These are phyloP conservation scores for Gadopsis marmoratus DNA, from an alignment of 2,797 vertebrate genomes.

Conservation along the genomic window DNA sequence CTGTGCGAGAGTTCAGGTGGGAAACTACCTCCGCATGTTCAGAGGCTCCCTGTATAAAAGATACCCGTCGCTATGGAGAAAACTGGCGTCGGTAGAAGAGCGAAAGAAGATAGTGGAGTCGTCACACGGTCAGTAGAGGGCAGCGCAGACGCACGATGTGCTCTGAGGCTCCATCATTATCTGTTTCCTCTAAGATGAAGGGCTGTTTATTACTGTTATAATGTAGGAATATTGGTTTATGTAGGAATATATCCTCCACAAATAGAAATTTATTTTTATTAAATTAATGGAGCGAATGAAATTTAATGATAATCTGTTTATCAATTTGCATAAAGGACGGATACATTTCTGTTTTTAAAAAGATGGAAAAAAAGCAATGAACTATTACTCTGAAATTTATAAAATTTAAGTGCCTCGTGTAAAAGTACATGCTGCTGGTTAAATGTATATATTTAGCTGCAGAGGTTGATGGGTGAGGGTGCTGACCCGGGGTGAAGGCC, in stretches of 20 bases:
- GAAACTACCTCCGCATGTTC: conserved; percentile 99
- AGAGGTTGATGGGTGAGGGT: neutral
- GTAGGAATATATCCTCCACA: neutral
- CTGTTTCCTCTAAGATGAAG: rapidly evolving
- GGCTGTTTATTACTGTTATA: neutral
- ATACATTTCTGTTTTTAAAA: neutral
- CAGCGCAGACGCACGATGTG: neutral
- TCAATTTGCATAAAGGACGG: neutral
- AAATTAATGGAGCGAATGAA: neutral
- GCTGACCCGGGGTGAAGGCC: neutral
- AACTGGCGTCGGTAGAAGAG: conserved; percentile 96
- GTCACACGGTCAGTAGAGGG: conserved; percentile 91
- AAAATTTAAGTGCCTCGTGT: too few species aligned
- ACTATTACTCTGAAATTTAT: too few species aligned
- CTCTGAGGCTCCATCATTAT: too few species aligned
- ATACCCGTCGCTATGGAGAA: conserved; percentile 96
- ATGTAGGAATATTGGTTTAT: neutral
- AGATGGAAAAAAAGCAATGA: too few species aligned
- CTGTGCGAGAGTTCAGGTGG: conserved; percentile 86
- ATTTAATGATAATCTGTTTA: neutral
- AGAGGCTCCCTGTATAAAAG: conserved; percentile 97
- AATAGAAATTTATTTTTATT: neutral
- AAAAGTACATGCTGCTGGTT: neutral
- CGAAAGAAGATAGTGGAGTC: conserved; percentile 98
- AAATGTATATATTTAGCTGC: neutral